phyloP scores from a whole-genome alignment of 2,797 vertebrate genomes.

The Myotis myotis region DNA sequence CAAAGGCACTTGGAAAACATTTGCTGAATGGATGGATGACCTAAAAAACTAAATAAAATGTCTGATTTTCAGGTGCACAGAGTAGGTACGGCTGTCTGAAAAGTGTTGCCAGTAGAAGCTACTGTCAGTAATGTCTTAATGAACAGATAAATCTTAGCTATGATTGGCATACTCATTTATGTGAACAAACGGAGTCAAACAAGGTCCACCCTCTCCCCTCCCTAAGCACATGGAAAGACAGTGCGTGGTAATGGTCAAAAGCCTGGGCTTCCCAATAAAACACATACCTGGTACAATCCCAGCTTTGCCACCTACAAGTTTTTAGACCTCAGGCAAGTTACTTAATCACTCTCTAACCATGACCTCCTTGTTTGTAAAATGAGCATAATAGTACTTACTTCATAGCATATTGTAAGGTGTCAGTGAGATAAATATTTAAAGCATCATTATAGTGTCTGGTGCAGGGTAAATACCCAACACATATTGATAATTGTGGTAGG shows the following conservation, averaged over 20 bases:
- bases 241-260: neutral
- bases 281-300: neutral
- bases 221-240: neutral
- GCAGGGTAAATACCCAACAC: neutral
- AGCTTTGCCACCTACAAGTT: neutral
- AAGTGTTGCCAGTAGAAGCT: neutral
- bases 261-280: neutral
- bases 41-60: neutral
- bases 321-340: neutral
- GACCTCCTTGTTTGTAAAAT: neutral
- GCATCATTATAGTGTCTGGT: neutral
- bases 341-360: neutral
- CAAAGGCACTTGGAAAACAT: neutral
- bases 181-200: neutral
- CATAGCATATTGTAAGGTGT: neutral
- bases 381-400: neutral
- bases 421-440: slow-evolving; percentile 14
- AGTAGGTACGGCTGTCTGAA: neutral
- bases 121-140: neutral
- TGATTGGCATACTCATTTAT: neutral
- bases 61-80: neutral
- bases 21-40: neutral
- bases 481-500: neutral
- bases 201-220: neutral
- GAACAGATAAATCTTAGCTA: neutral